Conservation (phyloP, 2,888 invertebrate genomes). For the Mythimna impura region DNA sequence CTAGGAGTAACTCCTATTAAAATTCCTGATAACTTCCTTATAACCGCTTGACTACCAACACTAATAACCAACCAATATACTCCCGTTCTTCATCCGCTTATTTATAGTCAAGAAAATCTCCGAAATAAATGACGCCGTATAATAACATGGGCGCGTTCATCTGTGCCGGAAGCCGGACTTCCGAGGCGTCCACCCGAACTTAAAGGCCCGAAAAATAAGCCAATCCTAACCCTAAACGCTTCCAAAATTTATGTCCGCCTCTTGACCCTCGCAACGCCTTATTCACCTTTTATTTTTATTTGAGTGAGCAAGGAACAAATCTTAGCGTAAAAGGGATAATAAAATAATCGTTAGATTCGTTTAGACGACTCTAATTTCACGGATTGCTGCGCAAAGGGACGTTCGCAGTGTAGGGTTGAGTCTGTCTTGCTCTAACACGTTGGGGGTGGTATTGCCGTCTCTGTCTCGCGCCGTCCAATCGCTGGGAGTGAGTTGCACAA, state of each 20-base stretch:
- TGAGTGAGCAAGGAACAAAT: conserved; percentile 91
- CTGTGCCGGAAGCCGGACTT: conserved; percentile 45
- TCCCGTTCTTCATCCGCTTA: not conserved
- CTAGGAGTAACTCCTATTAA: not conserved
- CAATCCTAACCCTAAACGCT: conserved; percentile 85
- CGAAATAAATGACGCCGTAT: conserved; percentile 56
- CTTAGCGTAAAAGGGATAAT: conserved; percentile 90
- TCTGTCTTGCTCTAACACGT: conserved; percentile 71
- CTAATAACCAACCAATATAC: conserved; percentile 2
- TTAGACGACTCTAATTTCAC: conserved; percentile 90
- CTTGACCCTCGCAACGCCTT: conserved; percentile 88
- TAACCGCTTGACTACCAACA: conserved; percentile 17
- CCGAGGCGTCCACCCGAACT: conserved; percentile 73
- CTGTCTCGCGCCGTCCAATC: conserved; percentile 80
- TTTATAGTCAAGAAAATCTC: conserved; percentile 34
- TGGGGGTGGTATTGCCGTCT: conserved; percentile 64
- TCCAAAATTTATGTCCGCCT: conserved; percentile 84
- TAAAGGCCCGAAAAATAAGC: conserved; percentile 88
- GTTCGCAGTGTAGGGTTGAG: conserved; percentile 76
- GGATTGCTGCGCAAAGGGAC: conserved; percentile 89
- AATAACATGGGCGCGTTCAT: conserved; percentile 60
- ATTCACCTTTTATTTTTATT: conserved; percentile 91
- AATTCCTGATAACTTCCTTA: not conserved
- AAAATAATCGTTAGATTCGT: conserved; percentile 91
- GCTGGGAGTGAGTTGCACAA: conserved; percentile 74